Percentiles rank a stretch among this genome's conserved stretches.
phyloP scores from a whole-genome alignment of 2,888 invertebrate genomes.

The Baronia brevicornis region DNA sequence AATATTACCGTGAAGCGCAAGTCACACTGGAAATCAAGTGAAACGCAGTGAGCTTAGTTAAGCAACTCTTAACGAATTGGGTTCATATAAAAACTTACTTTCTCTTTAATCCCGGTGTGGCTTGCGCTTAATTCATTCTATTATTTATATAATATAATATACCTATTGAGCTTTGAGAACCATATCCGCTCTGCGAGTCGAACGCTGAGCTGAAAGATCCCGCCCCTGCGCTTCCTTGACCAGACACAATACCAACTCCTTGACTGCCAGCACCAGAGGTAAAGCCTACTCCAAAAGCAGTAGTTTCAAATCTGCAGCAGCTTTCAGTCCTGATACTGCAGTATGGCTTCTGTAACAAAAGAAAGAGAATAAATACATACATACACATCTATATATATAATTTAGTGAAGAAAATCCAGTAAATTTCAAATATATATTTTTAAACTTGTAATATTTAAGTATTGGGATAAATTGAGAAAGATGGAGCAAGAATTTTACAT shows the following conservation, averaged over 20 bases:
- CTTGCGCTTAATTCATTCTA: no score
- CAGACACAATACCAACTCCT: constrained; percentile 38
- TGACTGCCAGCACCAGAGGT: constrained; percentile 37
- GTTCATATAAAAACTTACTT: no score
- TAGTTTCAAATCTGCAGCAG: constrained; percentile 62
- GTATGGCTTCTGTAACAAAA: constrained; percentile 63
- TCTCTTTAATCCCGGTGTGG: no score
- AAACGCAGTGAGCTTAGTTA: no score
- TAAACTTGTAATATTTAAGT: constrained; percentile 2
- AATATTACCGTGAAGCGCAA: no score
- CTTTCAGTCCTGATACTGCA: constrained; percentile 62
- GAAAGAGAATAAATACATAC: constrained; percentile 7
- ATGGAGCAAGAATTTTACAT: background rate
- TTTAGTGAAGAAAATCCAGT: background rate
- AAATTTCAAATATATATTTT: background rate
- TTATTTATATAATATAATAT: no score
- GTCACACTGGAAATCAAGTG: no score
- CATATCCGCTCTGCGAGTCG: constrained; percentile 6
- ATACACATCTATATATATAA: background rate
- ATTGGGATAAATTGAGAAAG: constrained; percentile 2
- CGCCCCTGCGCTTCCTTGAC: constrained; percentile 17
- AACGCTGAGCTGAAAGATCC: background rate
- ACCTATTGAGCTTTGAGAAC: no score
- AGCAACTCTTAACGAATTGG: no score
- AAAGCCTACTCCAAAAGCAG: constrained; percentile 42